phyloP scores from a whole-genome alignment of 1,140 invertebrate species.

The Penaeus indicus region DNA sequence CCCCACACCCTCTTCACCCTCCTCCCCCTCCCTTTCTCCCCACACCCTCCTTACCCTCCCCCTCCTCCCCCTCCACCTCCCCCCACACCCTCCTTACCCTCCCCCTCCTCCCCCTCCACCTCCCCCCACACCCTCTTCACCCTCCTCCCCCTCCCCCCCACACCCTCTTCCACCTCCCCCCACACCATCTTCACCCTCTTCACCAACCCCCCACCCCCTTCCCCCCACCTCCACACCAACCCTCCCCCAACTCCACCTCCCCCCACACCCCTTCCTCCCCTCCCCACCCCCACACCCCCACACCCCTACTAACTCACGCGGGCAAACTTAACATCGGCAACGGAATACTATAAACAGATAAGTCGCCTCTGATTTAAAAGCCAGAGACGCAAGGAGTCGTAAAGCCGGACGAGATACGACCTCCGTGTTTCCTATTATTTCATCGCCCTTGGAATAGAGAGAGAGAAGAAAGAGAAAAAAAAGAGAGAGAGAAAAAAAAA shows the following conservation, averaged over 20 bases:
- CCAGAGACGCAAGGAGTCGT: too few relatives aligned
- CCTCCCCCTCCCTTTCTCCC: slow-evolving; percentile 6
- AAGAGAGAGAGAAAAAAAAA: slow-evolving; percentile 34
- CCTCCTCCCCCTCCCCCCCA: too few relatives aligned
- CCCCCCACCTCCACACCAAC: slow-evolving; percentile 15
- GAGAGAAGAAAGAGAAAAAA: background rate
- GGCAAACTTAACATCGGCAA: too few relatives aligned
- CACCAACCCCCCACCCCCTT: background rate
- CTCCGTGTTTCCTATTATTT: too few relatives aligned
- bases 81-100: too few relatives aligned
- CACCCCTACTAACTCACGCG: too few relatives aligned
- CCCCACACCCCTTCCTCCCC: too few relatives aligned
- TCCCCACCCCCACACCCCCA: background rate
- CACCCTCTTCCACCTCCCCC: background rate
- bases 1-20: background rate
- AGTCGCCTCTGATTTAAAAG: too few relatives aligned
- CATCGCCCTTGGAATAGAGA: background rate
- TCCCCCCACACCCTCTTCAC: background rate
- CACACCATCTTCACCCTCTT: background rate
- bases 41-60: background rate
- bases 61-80: background rate
- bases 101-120: background rate
- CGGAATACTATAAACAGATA: too few relatives aligned
- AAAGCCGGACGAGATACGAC: too few relatives aligned
- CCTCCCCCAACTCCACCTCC: background rate